Percentiles rank a stretch among this genome's conserved stretches.
Evolutionary conservation across 2,113 vertebrate species (phyloP).

Genomic region (Xiphophorus maculatus): DNA sequence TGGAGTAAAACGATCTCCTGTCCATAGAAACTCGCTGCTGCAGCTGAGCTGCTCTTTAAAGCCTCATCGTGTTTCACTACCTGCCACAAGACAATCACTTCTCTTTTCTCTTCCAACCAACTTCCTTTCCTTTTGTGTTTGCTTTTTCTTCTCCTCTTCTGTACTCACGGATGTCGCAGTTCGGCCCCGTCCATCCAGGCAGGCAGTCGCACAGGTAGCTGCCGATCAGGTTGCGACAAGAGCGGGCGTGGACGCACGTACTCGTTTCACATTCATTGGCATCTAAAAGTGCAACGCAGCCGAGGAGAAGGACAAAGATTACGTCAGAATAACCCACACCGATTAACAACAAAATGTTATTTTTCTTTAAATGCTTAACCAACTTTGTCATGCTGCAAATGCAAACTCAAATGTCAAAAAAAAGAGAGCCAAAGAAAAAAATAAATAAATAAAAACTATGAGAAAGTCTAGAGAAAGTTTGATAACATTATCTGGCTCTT

Average conservation of each 20-base stretch:
- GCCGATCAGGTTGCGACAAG: slow-evolving; percentile 96
- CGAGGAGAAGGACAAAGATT: neutral
- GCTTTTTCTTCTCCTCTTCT: slow-evolving; percentile 1
- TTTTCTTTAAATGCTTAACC: no score
- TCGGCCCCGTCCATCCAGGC: slow-evolving; percentile 91
- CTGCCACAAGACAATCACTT: slow-evolving; percentile 11
- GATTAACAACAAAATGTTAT: neutral
- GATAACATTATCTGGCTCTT: neutral
- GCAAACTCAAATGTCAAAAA: no score
- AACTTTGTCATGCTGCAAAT: no score
- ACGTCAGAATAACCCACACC: neutral
- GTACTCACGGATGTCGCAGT: slow-evolving; percentile 94
- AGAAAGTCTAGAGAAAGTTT: no score
- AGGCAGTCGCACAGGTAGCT: slow-evolving; percentile 97
- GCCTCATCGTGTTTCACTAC: slow-evolving; percentile 16
- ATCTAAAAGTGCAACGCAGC: slow-evolving; percentile 79
- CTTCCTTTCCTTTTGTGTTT: slow-evolving; percentile 3
- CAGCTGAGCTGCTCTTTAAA: slow-evolving; percentile 22
- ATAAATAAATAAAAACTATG: no score
- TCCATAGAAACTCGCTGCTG: slow-evolving; percentile 9
- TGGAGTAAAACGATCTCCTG: slow-evolving; percentile 27
- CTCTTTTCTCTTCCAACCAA: slow-evolving; percentile 4
- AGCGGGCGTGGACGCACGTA: slow-evolving; percentile 91
- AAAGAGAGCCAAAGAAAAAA: no score
- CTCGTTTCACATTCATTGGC: slow-evolving; percentile 93